Evolutionary conservation across 1,140 invertebrate species (phyloP), one percentile per base, ranked within the genome.

Genomic region (Eumaeus atala): DNA sequence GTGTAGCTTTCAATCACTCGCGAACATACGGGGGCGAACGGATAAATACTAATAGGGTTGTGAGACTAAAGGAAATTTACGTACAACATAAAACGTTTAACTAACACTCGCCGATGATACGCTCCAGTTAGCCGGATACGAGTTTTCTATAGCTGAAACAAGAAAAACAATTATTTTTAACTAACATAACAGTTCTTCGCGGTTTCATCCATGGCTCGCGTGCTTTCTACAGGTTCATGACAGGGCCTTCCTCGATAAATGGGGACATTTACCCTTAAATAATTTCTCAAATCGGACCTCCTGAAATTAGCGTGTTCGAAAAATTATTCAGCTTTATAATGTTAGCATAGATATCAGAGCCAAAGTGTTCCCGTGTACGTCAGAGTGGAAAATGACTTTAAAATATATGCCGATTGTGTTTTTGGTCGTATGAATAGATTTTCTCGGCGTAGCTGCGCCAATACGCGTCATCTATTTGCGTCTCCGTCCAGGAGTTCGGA

Each of bases 121-220:
- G 73, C 72, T 75, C 65, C 74, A 68, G 71, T 74, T 70, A 71
- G 65, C 53, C 61, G 69, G 59, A 58, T 77, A 72, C 70, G 65
- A 74, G 68, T 74, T 77, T 74, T 80, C 70, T 76, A 78, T 77
- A 81, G 73, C 83, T 87, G 83, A 74, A 87, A 87, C 83, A 82
- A 76, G 74, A 37, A 59, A 54, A 49, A 54, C 14, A 14, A 49
- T 49, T 52, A 54, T 5, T 37, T 16, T 34, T 11, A 49, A 3
- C 21, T n/a, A n/a, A n/a, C n/a, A n/a, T n/a, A n/a, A n/a, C n/a
- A n/a, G n/a, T n/a, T n/a, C n/a, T n/a, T n/a, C n/a, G n/a, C n/a
- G n/a, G n/a, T n/a, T n/a, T n/a, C n/a, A n/a, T n/a, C n/a, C n/a
- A n/a, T n/a, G n/a, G n/a, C n/a, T n/a, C n/a, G n/a, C n/a, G n/a